phyloP scores from a whole-genome alignment of 2,888 invertebrate species.

The Drosophila greeni region DNA sequence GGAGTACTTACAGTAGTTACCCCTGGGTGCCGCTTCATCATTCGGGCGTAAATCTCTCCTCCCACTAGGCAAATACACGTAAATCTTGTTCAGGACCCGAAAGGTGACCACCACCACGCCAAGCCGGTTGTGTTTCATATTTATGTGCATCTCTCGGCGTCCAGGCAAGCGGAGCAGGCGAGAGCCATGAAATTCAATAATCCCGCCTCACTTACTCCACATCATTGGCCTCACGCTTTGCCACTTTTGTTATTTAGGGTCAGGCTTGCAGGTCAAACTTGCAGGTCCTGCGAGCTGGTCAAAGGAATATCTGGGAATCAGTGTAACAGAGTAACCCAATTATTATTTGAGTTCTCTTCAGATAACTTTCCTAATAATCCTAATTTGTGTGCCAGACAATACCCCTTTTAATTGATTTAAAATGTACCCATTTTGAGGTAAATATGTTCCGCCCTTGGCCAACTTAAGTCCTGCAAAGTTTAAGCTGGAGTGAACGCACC shows the following conservation, averaged over 20 bases:
- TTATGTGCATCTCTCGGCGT: slow-evolving; percentile 44
- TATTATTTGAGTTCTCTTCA: neutral
- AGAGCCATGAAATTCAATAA: slow-evolving; percentile 56
- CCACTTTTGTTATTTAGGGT: slow-evolving; percentile 56
- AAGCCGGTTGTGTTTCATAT: slow-evolving; percentile 59
- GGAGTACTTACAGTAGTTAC: slow-evolving; percentile 34
- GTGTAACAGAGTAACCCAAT: neutral
- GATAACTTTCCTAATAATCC: neutral
- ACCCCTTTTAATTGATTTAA: neutral
- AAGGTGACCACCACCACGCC: slow-evolving; percentile 42
- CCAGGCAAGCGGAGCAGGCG: slow-evolving; percentile 18
- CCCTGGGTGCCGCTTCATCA: slow-evolving; percentile 57
- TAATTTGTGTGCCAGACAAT: neutral
- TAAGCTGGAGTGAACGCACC: slow-evolving; percentile 5
- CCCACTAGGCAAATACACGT: slow-evolving; percentile 70
- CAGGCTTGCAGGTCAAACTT: neutral
- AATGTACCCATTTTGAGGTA: neutral
- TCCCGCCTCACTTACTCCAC: slow-evolving; percentile 46
- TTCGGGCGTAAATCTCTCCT: slow-evolving; percentile 62
- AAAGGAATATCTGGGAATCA: neutral
- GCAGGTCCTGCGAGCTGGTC: neutral
- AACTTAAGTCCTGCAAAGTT: neutral
- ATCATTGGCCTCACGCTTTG: slow-evolving; percentile 44
- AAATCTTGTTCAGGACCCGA: slow-evolving; percentile 51
- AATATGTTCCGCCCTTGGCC: neutral